Base-by-base conservation (phyloP, 2,888 invertebrate species). In the Xestobium rufovillosum region DNA sequence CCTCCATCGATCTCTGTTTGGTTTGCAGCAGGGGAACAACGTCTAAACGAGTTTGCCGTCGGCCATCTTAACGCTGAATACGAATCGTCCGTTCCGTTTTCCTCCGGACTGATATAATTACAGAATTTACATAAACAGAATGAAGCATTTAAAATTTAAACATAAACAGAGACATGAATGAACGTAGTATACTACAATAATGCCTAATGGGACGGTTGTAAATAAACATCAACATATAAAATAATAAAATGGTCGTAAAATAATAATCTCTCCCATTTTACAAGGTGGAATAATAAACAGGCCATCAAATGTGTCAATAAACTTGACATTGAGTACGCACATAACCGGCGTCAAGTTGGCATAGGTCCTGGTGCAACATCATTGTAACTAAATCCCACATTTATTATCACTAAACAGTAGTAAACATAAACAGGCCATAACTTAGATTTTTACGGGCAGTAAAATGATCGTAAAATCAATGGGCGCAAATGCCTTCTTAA, bases 351-450 rank as follows among this genome's bases (percentile, higher is more conserved):
- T 47, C 45, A 49, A 49, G 56, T 63, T 63, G 60, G 57, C 55
- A 56, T 63, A 63, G 63, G 63, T 62, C 60, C 55, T 50, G 51
- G 52, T 51, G 54, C 49, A 54, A 26, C 38, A 37, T 23, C 43
- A 52, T 53, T 55, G 55, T 54, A 53, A 55, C 55, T 45, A 54
- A 54, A 54, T 51, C 23, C 23, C n/a, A 19, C 23, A 19, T 19
- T 19, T 19, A 19, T 19, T 19, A 19, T n/a, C 23, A 57, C 60
- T 58, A 61, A 63, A 63, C 64, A 61, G 63, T 60, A 63, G 61
- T 64, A 61, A 64, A 64, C 60, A 63, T 66, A 66, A 66, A 66
- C 66, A 65, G 60, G 65, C 62, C 55, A 61, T 66, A 65, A 66
- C 60, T 64, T 60, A 53, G 62, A 65, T 65, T 66, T 66, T 66